Percentiles rank a stretch among this genome's conserved stretches.
These are phyloP conservation scores for Pachycephus smyrnensis DNA, from an alignment of 2,888 invertebrate genomes.

Conservation along the genomic window DNA sequence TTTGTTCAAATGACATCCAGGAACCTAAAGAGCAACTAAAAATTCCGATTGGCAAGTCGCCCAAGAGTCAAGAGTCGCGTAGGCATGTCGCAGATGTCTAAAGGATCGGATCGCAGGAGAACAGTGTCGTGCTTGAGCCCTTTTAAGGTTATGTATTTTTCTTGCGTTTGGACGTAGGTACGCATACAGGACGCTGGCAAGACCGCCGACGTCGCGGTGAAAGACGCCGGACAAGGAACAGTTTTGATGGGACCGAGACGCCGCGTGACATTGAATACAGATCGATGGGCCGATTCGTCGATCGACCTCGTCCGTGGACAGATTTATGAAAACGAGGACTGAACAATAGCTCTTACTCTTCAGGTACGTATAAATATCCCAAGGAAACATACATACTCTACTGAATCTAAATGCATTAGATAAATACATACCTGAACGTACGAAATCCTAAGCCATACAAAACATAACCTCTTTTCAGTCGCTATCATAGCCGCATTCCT, in stretches of 20 bases:
- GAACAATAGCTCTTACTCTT: not conserved
- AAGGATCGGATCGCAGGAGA: not conserved
- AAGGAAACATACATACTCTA: not conserved
- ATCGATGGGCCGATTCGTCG: not conserved
- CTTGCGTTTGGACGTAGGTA: conserved; percentile 3
- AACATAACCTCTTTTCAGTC: not conserved
- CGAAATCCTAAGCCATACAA: not conserved
- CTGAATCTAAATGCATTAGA: not conserved
- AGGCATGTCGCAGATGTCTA: not conserved
- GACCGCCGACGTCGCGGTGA: not conserved
- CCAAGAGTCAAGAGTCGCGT: not conserved
- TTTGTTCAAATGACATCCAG: not conserved
- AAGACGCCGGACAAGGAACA: not conserved
- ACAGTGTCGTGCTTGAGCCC: conserved; percentile 1
- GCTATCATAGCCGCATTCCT: not conserved
- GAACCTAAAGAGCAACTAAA: not conserved
- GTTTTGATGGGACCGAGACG: conserved; percentile 1
- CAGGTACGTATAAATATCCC: not conserved
- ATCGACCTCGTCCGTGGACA: not conserved
- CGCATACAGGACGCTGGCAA: not conserved
- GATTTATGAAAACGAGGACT: conserved; percentile 3
- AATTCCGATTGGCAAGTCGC: not conserved
- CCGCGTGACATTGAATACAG: not conserved
- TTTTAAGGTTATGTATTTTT: conserved; percentile 3
- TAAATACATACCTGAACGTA: not conserved